Conservation (phyloP, 2,888 invertebrate species). For the Teinopalpus imperialis region DNA sequence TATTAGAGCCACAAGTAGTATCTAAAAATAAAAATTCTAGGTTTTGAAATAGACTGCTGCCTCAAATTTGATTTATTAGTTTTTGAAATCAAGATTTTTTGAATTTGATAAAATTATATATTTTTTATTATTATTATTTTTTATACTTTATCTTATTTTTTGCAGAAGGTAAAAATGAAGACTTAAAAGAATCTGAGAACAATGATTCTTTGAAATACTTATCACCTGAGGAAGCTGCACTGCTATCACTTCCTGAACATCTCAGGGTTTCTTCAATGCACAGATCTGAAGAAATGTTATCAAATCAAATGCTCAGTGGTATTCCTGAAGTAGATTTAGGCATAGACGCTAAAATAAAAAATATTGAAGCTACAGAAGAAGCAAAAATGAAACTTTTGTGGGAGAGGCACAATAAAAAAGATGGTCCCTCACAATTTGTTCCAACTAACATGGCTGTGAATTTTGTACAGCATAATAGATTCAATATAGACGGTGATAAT, state of each 20-base stretch:
- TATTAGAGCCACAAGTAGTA: too few relatives aligned
- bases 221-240: constrained; percentile 94
- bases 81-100: too few relatives aligned
- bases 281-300: constrained; percentile 98
- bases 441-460: constrained; percentile 99
- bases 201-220: constrained; percentile 83
- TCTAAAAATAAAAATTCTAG: too few relatives aligned
- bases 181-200: constrained; percentile 66
- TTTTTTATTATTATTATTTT: too few relatives aligned
- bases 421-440: constrained; percentile 96
- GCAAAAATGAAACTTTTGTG: constrained; percentile 96
- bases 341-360: constrained; percentile 99
- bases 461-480: constrained; percentile 98
- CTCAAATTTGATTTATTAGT: too few relatives aligned
- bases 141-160: too few relatives aligned
- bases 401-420: constrained; percentile 95
- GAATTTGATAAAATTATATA: too few relatives aligned
- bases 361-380: constrained; percentile 99
- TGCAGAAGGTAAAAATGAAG: constrained; percentile 61
- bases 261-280: constrained; percentile 92
- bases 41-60: too few relatives aligned
- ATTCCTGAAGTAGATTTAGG: constrained; percentile 99
- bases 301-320: constrained; percentile 99
- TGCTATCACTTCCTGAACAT: constrained; percentile 94
- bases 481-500: constrained; percentile 91